A percentile compares a stretch with the other conserved stretches of the same genome.
Evolutionary conservation across 2,888 invertebrate genomes (phyloP).

Genomic region (Clitarchus hookeri): DNA sequence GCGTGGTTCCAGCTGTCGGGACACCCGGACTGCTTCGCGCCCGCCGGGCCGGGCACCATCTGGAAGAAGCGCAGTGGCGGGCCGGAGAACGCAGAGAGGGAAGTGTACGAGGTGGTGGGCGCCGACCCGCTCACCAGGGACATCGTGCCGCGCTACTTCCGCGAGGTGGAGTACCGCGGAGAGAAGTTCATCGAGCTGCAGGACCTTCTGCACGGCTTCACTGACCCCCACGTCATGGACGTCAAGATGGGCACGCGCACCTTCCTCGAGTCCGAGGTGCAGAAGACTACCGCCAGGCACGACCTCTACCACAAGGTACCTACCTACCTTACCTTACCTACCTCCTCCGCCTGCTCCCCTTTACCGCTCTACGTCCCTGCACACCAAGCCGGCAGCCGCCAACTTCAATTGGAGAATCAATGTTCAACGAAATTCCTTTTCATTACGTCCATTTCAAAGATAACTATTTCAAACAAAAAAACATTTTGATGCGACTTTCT

Average conservation of each 20-base stretch:
- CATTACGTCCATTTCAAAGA: too few species aligned
- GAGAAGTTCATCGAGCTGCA: slow-evolving; percentile 93
- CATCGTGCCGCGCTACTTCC: slow-evolving; percentile 82
- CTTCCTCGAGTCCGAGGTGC: slow-evolving; percentile 93
- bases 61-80: slow-evolving; percentile 84
- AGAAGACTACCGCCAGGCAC: slow-evolving; percentile 77
- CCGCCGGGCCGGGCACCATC: slow-evolving; percentile 90
- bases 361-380: too few species aligned
- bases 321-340: background rate
- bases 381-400: too few species aligned
- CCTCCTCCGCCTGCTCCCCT: background rate
- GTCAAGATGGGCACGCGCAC: slow-evolving; percentile 97
- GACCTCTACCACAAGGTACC: slow-evolving; percentile 86
- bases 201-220: slow-evolving; percentile 88
- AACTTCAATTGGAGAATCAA: too few species aligned
- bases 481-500: too few species aligned
- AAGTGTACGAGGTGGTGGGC: slow-evolving; percentile 78
- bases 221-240: slow-evolving; percentile 94
- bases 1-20: slow-evolving; percentile 93
- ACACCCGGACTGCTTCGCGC: slow-evolving; percentile 90
- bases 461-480: too few species aligned
- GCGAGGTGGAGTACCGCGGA: slow-evolving; percentile 77
- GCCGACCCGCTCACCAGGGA: slow-evolving; percentile 72
- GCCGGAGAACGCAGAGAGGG: slow-evolving; percentile 72
- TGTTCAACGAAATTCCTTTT: too few species aligned